Evolutionary conservation across 2,797 vertebrate genomes (phyloP).

Genomic region (Enteromius paludinosus): DNA sequence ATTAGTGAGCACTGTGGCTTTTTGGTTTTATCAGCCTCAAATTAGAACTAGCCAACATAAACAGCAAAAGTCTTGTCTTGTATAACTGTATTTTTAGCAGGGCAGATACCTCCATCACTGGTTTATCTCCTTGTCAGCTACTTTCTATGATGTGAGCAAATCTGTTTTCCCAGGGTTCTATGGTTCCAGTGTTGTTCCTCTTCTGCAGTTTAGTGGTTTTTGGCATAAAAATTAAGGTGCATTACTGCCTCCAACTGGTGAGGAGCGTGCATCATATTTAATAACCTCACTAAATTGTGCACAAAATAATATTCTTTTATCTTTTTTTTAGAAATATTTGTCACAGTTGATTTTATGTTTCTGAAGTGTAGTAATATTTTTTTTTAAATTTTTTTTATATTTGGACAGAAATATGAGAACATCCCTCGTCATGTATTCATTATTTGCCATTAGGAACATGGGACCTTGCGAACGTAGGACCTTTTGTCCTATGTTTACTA

Average conservation of each 20-base stretch:
- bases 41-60: background rate
- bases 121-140: background rate
- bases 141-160: background rate
- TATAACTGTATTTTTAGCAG: background rate
- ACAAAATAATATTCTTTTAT: background rate
- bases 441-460: background rate
- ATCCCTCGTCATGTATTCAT: background rate
- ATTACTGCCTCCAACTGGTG: background rate
- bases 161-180: background rate
- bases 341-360: background rate
- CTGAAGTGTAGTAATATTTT: background rate
- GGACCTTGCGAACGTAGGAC: background rate
- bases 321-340: background rate
- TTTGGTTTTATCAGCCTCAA: background rate
- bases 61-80: background rate
- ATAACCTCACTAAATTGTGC: background rate
- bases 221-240: background rate
- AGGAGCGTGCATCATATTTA: background rate
- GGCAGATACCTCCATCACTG: background rate
- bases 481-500: background rate
- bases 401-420: background rate
- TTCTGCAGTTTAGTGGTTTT: background rate
- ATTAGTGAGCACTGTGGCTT: background rate
- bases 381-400: background rate
- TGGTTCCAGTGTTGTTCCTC: background rate